A percentile compares a stretch with the other conserved stretches of the same genome.
Evolutionary conservation across 1,140 invertebrate species (phyloP).

Genomic region (Lucilia sericata): DNA sequence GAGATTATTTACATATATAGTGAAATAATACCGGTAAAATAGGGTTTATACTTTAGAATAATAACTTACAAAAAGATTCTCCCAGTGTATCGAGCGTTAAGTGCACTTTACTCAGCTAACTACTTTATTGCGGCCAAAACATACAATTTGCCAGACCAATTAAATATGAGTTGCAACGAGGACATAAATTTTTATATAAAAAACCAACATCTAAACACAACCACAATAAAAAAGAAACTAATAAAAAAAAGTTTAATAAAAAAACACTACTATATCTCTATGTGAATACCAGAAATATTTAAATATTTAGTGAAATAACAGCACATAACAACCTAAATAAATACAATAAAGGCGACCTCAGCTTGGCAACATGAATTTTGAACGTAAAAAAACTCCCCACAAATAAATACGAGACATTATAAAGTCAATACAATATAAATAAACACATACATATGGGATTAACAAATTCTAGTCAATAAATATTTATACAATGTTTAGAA

Average conservation of each 20-base stretch:
- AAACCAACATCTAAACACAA: neutral
- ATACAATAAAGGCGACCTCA: neutral
- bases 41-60: too few species aligned
- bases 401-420: neutral
- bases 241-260: neutral
- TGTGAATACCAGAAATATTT: slow-evolving; percentile 3
- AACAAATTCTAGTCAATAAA: too few species aligned
- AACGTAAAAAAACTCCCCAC: neutral
- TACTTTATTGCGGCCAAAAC: slow-evolving; percentile 52
- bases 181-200: slow-evolving; percentile 37
- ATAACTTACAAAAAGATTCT: too few species aligned
- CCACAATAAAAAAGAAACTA: neutral
- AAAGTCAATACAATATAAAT: neutral
- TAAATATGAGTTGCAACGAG: slow-evolving; percentile 37
- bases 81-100: neutral
- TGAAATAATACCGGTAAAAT: too few species aligned
- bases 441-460: neutral
- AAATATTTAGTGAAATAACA: slow-evolving; percentile 23
- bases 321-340: neutral
- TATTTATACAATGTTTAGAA: too few species aligned
- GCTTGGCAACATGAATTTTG: neutral
- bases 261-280: neutral
- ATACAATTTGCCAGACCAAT: slow-evolving; percentile 41
- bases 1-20: too few species aligned
- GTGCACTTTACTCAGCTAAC: slow-evolving; percentile 55